Percentiles rank a stretch among this genome's conserved stretches.
Evolutionary conservation across 2,113 vertebrate genomes (phyloP).

Genomic region (Melanerpes aurifrons): DNA sequence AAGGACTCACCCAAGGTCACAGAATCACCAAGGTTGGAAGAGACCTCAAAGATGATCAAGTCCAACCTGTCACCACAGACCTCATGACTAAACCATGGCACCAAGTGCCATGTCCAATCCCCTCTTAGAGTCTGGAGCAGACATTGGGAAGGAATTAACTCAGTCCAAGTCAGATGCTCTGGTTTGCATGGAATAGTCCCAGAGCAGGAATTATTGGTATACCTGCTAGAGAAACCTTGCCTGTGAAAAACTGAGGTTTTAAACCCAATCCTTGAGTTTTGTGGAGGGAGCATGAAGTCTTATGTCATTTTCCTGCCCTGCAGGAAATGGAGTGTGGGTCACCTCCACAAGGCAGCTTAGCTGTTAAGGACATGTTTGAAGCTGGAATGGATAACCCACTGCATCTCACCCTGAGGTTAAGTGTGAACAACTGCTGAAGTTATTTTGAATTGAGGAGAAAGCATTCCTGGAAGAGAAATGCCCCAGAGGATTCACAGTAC

Average conservation of each 20-base stretch:
- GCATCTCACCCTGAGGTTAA: accelerated
- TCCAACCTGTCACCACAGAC: too few species aligned
- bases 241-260: background rate
- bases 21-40: too few species aligned
- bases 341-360: background rate
- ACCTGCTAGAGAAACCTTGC: background rate
- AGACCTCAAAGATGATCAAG: too few species aligned
- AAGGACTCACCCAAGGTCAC: background rate
- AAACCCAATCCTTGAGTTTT: background rate
- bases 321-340: background rate
- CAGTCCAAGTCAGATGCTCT: background rate
- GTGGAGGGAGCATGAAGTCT: background rate
- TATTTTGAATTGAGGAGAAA: background rate
- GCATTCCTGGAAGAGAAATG: background rate
- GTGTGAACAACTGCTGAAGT: background rate
- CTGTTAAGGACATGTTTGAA: background rate
- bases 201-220: background rate
- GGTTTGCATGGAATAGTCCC: background rate
- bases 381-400: background rate
- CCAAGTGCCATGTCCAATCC: too few species aligned
- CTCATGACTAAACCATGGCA: too few species aligned
- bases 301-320: background rate
- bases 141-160: background rate
- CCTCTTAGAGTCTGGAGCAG: background rate
- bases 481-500: background rate